Percentiles rank a stretch among this genome's conserved stretches.
Conservation (phyloP, 2,113 vertebrate genomes). For the Lepisosteus osseus region DNA sequence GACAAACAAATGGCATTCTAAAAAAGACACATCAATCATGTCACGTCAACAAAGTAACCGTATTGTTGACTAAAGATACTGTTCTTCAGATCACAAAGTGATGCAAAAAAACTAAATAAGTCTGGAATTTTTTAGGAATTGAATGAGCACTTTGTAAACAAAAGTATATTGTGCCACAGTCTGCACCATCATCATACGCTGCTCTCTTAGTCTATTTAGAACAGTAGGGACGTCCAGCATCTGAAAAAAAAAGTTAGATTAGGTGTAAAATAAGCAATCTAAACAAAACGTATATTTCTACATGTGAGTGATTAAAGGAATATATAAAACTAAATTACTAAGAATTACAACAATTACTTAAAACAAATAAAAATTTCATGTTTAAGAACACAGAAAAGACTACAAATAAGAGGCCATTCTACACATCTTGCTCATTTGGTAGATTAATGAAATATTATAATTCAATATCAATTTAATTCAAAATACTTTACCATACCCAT, state of each 20-base stretch:
- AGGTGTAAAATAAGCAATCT: no score
- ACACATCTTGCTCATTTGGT: no score
- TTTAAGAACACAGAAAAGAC: no score
- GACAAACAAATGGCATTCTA: neutral
- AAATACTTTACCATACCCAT: no score
- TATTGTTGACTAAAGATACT: neutral
- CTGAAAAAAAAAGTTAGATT: conserved; percentile 49
- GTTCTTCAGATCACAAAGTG: neutral
- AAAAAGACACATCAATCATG: conserved; percentile 14
- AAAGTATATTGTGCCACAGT: conserved; percentile 92
- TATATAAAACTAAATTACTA: no score
- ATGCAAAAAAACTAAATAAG: conserved; percentile 72
- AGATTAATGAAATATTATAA: no score
- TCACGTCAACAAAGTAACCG: conserved; percentile 1
- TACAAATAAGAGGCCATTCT: no score
- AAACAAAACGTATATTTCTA: no score
- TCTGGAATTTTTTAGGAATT: conserved; percentile 91
- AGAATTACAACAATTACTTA: no score
- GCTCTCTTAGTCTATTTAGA: conserved; percentile 77
- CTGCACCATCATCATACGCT: conserved; percentile 97
- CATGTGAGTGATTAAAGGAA: no score
- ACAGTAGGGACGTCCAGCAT: conserved; percentile 80
- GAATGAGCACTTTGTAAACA: conserved; percentile 89
- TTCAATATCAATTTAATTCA: no score
- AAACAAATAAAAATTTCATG: no score